Percentiles rank a stretch among this genome's conserved stretches.
These are phyloP conservation scores for Miichthys miiuy DNA, from an alignment of 2,797 vertebrate genomes.

Conservation along the genomic window DNA sequence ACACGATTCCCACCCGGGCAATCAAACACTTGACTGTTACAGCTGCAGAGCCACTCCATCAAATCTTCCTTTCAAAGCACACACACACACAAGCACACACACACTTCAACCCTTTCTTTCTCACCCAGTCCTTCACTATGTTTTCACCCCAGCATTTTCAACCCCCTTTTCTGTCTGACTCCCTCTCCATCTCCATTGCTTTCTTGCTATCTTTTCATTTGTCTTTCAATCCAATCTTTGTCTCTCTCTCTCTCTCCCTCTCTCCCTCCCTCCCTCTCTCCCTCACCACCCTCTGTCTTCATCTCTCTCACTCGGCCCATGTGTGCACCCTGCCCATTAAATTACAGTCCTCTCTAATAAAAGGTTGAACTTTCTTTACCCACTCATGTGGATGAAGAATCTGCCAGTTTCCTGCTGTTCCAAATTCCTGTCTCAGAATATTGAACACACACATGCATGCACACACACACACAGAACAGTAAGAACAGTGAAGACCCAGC, in stretches of 20 bases:
- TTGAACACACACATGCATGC: constrained; percentile 52
- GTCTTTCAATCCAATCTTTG: constrained; percentile 69
- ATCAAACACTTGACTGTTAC: constrained; percentile 80
- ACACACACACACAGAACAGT: constrained; percentile 15
- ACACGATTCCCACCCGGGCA: constrained; percentile 62
- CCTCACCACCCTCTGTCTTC: constrained; percentile 58
- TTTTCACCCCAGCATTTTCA: constrained; percentile 44
- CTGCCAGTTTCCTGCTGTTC: constrained; percentile 87
- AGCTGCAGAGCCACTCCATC: constrained; percentile 74
- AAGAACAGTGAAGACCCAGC: constrained; percentile 43
- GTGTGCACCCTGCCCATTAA: constrained; percentile 89
- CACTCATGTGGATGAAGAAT: constrained; percentile 88
- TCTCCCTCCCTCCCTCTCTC: constrained; percentile 25
- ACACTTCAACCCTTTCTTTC: constrained; percentile 39
- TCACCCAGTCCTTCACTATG: constrained; percentile 57
- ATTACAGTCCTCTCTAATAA: constrained; percentile 91
- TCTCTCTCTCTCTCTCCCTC: constrained; percentile 16
- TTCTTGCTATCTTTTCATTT: constrained; percentile 64
- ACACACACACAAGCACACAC: constrained; percentile 2
- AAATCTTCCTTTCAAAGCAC: constrained; percentile 51
- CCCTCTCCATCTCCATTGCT: constrained; percentile 54
- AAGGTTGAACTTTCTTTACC: constrained; percentile 91
- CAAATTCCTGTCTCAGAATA: constrained; percentile 82
- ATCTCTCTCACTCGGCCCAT: constrained; percentile 69
- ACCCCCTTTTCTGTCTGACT: constrained; percentile 54